A percentile compares a stretch with the other conserved stretches of the same genome.
Conservation (phyloP, 2,888 invertebrate species). For the Chrysina gloriosa region DNA sequence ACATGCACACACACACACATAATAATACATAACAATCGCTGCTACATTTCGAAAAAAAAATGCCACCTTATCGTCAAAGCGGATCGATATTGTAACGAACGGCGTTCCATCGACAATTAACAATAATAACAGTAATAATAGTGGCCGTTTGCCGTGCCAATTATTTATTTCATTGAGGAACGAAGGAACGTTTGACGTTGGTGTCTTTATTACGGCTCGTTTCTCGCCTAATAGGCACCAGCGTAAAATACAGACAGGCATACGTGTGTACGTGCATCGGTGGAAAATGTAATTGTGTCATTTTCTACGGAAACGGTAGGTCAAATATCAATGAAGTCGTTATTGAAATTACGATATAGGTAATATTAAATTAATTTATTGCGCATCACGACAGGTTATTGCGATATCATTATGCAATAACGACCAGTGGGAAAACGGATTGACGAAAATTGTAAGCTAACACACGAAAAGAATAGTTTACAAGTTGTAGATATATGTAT, state of each 20-base stretch:
- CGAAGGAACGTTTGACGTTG: not conserved
- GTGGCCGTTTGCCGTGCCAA: not conserved
- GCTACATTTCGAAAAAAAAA: constrained; percentile 35
- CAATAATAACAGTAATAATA: constrained; percentile 25
- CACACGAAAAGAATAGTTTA: too few relatives aligned
- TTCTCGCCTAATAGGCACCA: not conserved
- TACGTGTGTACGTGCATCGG: too few relatives aligned
- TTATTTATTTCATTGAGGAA: constrained; percentile 25
- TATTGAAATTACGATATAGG: too few relatives aligned
- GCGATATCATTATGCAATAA: too few relatives aligned
- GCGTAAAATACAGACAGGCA: not conserved
- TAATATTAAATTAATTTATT: too few relatives aligned
- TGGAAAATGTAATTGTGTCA: too few relatives aligned
- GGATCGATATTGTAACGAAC: constrained; percentile 8
- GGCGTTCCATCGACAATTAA: constrained; percentile 24
- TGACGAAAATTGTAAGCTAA: too few relatives aligned
- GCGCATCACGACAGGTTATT: too few relatives aligned
- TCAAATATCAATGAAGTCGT: too few relatives aligned
- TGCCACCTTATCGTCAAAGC: constrained; percentile 33
- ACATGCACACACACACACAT: not conserved
- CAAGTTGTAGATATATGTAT: too few relatives aligned
- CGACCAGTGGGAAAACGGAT: too few relatives aligned
- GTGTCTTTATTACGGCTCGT: constrained; percentile 7
- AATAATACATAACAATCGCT: constrained; percentile 32
- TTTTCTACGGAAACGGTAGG: too few relatives aligned